These are phyloP conservation scores for Aegypius monachus DNA, from an alignment of 2,113 vertebrate species.

Conservation along the genomic window DNA sequence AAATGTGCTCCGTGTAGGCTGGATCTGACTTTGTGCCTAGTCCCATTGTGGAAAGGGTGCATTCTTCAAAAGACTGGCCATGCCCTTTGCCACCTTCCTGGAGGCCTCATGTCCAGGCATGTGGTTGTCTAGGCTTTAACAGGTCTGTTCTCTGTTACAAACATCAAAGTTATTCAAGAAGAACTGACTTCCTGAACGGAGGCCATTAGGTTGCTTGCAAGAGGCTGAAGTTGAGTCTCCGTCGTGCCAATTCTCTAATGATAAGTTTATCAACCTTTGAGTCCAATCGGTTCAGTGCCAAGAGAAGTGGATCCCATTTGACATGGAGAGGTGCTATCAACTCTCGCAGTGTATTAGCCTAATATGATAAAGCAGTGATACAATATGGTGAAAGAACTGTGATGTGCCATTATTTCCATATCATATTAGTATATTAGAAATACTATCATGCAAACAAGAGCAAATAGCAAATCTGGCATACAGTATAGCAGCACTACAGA, in stretches of 20 bases:
- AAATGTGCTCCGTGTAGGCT: constrained; percentile 76
- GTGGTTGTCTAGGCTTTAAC: constrained; percentile 76
- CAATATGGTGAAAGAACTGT: constrained; percentile 80
- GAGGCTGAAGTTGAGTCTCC: constrained; percentile 80
- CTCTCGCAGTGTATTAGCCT: constrained; percentile 85
- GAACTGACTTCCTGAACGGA: constrained; percentile 73
- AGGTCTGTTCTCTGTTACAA: constrained; percentile 77
- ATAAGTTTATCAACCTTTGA: constrained; percentile 82
- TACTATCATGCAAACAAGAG: constrained; percentile 78
- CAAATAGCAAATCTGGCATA: constrained; percentile 73
- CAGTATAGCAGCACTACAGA: constrained; percentile 67
- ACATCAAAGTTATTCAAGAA: constrained; percentile 76
- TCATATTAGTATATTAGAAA: constrained; percentile 77
- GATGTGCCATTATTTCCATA: constrained; percentile 75
- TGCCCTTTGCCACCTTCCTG: constrained; percentile 76
- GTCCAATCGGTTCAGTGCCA: constrained; percentile 83
- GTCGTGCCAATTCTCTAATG: constrained; percentile 80
- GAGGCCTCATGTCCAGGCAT: constrained; percentile 77
- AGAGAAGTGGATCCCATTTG: constrained; percentile 83
- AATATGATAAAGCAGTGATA: constrained; percentile 85
- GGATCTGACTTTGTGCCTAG: constrained; percentile 79
- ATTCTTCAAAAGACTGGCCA: constrained; percentile 77
- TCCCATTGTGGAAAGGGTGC: constrained; percentile 77
- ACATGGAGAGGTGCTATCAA: constrained; percentile 84
- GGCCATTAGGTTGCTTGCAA: constrained; percentile 82